Evolutionary conservation across 2,888 invertebrate species (phyloP).

Genomic region (Nomada fabriciana): DNA sequence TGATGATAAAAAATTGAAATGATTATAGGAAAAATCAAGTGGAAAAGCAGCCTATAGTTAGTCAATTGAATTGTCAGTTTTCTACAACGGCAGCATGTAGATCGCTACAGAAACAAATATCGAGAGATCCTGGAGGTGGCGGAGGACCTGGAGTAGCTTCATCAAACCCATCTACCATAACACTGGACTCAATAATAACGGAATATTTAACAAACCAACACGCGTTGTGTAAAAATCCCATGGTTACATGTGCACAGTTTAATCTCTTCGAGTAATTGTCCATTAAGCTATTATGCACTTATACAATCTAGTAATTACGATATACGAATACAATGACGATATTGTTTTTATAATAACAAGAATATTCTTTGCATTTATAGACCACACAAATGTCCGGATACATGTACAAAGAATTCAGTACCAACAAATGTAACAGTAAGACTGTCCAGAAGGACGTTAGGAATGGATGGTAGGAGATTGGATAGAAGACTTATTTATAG

Average conservation of each 20-base stretch:
- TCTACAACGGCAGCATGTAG: slow-evolving; percentile 77
- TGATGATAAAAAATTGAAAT: background rate
- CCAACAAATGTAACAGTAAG: slow-evolving; percentile 90
- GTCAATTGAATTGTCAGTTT: slow-evolving; percentile 57
- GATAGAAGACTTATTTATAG: slow-evolving; percentile 94
- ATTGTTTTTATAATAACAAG: background rate
- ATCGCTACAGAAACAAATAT: slow-evolving; percentile 86
- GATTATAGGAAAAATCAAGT: slow-evolving; percentile 73
- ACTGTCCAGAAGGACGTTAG: slow-evolving; percentile 78
- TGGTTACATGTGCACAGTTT: slow-evolving; percentile 98
- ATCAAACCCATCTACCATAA: slow-evolving; percentile 85
- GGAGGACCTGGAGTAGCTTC: slow-evolving; percentile 78
- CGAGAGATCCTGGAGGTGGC: slow-evolving; percentile 81
- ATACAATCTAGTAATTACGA: background rate
- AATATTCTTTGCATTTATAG: slow-evolving; percentile 83
- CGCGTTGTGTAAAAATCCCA: slow-evolving; percentile 98
- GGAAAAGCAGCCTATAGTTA: slow-evolving; percentile 73
- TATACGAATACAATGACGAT: too few relatives aligned
- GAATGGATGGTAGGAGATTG: slow-evolving; percentile 87
- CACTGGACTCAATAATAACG: slow-evolving; percentile 96
- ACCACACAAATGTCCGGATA: slow-evolving; percentile 98
- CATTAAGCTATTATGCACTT: background rate
- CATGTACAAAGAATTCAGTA: slow-evolving; percentile 88
- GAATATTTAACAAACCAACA: slow-evolving; percentile 99
- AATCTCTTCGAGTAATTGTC: slow-evolving; percentile 93